phyloP scores from a whole-genome alignment of 2,888 invertebrate genomes.

The Digitonthophagus gazella region DNA sequence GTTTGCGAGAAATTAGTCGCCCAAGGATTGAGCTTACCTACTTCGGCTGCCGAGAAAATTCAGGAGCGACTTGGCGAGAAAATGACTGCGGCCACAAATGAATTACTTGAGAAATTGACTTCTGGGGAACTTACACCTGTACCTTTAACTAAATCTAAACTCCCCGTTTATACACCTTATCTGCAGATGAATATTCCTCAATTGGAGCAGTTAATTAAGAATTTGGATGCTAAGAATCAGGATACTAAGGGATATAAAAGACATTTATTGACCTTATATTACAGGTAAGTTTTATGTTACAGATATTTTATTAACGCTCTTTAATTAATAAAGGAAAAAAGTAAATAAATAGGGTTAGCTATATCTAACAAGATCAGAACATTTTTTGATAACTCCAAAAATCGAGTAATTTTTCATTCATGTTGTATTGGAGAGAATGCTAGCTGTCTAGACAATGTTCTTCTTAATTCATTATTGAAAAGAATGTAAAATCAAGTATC shows the following conservation, averaged over 20 bases:
- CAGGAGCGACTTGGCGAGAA: conserved; percentile 64
- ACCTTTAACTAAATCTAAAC: conserved; percentile 43
- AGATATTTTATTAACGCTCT: too few species aligned
- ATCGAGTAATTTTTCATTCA: too few species aligned
- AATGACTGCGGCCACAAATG: conserved; percentile 64
- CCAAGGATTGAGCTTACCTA: conserved; percentile 66
- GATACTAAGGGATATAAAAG: conserved; percentile 60
- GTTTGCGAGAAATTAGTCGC: conserved; percentile 59
- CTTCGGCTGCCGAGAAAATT: conserved; percentile 59
- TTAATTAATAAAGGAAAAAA: too few species aligned
- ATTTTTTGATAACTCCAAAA: too few species aligned
- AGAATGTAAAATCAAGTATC: too few species aligned
- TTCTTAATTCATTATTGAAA: too few species aligned
- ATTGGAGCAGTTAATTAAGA: conserved; percentile 58
- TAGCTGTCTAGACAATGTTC: too few species aligned
- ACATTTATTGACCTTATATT: conserved; percentile 61
- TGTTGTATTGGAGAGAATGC: too few species aligned
- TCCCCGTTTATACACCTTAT: conserved; percentile 46
- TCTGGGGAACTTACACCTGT: conserved; percentile 61
- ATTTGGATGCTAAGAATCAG: conserved; percentile 58
- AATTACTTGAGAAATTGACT: conserved; percentile 62
- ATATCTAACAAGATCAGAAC: too few species aligned
- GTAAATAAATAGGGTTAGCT: too few species aligned
- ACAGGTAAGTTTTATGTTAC: too few species aligned
- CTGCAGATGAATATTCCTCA: conserved; percentile 54